Conservation (phyloP, 2,888 invertebrate genomes). For the Sympetrum striolatum region DNA sequence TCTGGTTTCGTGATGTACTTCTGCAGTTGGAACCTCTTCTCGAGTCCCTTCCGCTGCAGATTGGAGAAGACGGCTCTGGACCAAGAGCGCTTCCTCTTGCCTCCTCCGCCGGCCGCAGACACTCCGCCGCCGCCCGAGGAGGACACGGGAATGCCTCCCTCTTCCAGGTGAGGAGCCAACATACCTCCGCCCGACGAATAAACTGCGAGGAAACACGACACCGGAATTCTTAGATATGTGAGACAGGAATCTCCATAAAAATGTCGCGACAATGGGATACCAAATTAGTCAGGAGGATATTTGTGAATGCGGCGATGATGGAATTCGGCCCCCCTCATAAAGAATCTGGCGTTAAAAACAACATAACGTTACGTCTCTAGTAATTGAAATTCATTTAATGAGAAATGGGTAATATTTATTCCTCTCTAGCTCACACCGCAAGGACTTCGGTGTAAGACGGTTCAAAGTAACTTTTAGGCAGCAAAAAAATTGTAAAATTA, state of each 20-base stretch:
- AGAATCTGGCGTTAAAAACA: too few species aligned
- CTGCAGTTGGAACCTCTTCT: constrained; percentile 89
- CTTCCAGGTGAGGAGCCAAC: constrained; percentile 2
- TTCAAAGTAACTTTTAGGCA: too few species aligned
- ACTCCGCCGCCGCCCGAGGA: background rate
- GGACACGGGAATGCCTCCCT: constrained; percentile 10
- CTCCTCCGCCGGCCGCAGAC: constrained; percentile 8
- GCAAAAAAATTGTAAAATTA: too few species aligned
- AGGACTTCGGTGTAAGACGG: too few species aligned
- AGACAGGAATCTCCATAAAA: background rate
- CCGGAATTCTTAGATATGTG: constrained; percentile 4
- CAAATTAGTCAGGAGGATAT: background rate
- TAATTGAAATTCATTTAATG: too few species aligned
- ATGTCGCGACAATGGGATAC: background rate
- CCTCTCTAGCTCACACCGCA: too few species aligned
- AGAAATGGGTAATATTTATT: too few species aligned
- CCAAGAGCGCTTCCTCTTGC: constrained; percentile 89
- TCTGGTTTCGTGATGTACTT: constrained; percentile 97
- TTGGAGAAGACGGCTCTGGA: constrained; percentile 95
- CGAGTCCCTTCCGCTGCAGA: constrained; percentile 91
- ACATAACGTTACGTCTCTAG: too few species aligned
- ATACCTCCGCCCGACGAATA: background rate
- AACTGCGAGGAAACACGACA: background rate
- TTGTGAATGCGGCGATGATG: constrained; percentile 21
- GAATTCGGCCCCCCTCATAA: background rate